Conservation (phyloP, 2,888 invertebrate genomes). For the Mongoloraphidia duomilia region DNA sequence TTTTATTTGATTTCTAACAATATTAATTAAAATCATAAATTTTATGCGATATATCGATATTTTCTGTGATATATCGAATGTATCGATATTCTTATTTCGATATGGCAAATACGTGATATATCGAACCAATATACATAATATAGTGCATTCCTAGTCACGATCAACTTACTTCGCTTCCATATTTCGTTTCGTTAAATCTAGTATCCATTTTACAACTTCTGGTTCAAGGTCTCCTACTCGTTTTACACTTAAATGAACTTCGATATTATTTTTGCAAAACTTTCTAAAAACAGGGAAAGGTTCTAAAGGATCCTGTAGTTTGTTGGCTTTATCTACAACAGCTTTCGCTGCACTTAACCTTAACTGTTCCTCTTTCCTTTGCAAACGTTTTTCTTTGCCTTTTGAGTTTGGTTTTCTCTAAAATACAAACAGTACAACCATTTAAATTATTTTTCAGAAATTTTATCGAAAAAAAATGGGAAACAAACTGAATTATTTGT, state of each 20-base stretch:
- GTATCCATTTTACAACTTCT: constrained; percentile 49
- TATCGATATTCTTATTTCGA: background rate
- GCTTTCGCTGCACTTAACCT: constrained; percentile 43
- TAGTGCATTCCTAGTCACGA: background rate
- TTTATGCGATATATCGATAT: too few species aligned
- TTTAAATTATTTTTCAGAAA: too few species aligned
- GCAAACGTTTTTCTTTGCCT: constrained; percentile 45
- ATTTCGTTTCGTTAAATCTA: constrained; percentile 61
- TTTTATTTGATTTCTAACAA: too few species aligned
- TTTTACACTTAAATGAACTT: constrained; percentile 43
- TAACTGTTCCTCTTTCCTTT: constrained; percentile 43
- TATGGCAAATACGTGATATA: background rate
- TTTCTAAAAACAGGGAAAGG: constrained; percentile 44
- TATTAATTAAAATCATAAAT: too few species aligned
- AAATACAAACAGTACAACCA: constrained; percentile 13
- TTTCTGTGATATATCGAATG: too few species aligned
- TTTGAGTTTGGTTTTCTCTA: constrained; percentile 41
- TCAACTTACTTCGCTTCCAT: constrained; percentile 57
- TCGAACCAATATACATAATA: constrained; percentile 11
- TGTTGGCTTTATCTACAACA: constrained; percentile 45
- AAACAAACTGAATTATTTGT: too few species aligned
- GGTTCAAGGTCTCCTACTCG: constrained; percentile 41
- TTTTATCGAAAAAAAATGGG: too few species aligned
- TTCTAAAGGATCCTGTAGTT: constrained; percentile 39
- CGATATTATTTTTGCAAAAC: constrained; percentile 43